Base-by-base conservation (phyloP, 2,888 invertebrate genomes). In the Lampropteryx suffumata region DNA sequence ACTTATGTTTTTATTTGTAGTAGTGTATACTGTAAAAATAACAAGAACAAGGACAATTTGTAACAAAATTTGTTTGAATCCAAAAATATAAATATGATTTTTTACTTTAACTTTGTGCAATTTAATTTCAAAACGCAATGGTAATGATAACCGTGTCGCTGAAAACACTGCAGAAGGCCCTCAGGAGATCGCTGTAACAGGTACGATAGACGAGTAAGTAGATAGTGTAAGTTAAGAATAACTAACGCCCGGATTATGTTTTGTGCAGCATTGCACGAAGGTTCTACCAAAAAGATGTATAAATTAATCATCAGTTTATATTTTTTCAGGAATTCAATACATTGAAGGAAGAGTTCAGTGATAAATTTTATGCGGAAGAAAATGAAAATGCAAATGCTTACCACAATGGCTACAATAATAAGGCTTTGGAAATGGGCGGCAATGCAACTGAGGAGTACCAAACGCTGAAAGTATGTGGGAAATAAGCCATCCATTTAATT, bases 341-440 rank as follows among this genome's bases (percentile, higher is more conserved):
- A 9, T 55, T 90, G 59, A 89, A 86, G 64, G 89, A 90, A 58
- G 90, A 89, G 66, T 88, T 88, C 55, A 68, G 78, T 71, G 89
- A 90, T 48, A 89, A 85, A 58, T 90, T 89, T 61, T 65, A 68
- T 49, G 67, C 60, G 54, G 86, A 86, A 24, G 84, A 87, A 3
- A 67, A 60, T 56, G 82, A 88, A 32, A 47, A 34, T 40, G 40
- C 27, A 32, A 45, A 37, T 34, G 29, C 35, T 30, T 53, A 48
- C 40, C 44, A 48, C 52, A 78, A 76, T 62, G 80, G 79, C 2
- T 76, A 61, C 44, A 72, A 62, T 50, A 76, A 64, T 50, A 77
- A 62, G 53, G 48, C 51, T 1, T 29, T 52, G n/a, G 56, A 51
- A 24, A 55, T 62, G 3, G 79, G 76, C 1, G 53, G 33, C 24